phyloP scores from a whole-genome alignment of 2,113 vertebrate genomes.

The Puma concolor region DNA sequence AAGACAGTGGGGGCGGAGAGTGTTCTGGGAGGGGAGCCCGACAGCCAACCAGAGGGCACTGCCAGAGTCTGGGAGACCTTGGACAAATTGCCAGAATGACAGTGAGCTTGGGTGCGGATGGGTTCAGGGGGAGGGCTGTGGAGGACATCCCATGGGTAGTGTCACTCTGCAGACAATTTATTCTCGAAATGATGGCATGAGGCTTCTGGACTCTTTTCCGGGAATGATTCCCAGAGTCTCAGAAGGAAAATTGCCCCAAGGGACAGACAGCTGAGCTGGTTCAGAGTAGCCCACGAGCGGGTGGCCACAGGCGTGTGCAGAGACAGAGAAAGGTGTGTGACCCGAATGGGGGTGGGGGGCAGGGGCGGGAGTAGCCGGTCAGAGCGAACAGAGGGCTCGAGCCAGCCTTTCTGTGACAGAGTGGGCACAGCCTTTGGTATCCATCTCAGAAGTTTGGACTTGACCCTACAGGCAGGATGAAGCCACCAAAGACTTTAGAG shows the following conservation, averaged over 20 bases:
- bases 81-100: rapidly evolving
- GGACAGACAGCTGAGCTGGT: too few species aligned
- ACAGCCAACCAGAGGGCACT: neutral
- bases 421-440: neutral
- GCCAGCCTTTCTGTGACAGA: neutral
- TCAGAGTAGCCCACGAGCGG: neutral
- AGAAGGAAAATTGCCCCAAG: neutral
- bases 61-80: neutral
- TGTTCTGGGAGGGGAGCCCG: neutral
- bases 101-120: neutral
- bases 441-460: neutral
- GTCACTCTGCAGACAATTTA: neutral
- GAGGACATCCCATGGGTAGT: neutral
- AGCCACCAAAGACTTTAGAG: neutral
- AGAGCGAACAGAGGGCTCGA: rapidly evolving
- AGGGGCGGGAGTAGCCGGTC: neutral
- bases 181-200: neutral
- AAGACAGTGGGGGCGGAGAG: neutral
- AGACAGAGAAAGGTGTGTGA: neutral
- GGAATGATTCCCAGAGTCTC: neutral
- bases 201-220: neutral
- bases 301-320: neutral
- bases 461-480: neutral
- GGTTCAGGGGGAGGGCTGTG: neutral
- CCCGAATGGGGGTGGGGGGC: neutral